These are phyloP conservation scores for Nothobranchius kuhntae DNA, from an alignment of 2,113 vertebrate species.

Conservation along the genomic window DNA sequence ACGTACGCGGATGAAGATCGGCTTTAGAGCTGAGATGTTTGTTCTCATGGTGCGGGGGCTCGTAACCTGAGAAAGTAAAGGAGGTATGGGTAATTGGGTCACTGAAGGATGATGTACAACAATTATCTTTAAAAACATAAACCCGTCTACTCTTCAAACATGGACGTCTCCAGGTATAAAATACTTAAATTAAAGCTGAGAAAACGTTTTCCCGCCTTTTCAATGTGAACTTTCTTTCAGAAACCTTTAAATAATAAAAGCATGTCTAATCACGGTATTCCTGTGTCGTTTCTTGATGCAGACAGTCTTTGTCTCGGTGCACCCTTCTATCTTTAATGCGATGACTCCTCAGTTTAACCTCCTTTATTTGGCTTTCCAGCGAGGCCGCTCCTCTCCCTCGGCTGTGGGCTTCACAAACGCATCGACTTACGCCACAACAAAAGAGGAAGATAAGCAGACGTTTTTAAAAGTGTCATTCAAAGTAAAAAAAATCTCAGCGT, in stretches of 20 bases:
- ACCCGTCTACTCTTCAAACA: too few relatives aligned
- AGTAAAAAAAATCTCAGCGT: conserved; percentile 1
- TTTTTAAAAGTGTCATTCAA: conserved; percentile 28
- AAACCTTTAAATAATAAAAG: neutral
- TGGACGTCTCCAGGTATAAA: too few relatives aligned
- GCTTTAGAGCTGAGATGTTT: too few relatives aligned
- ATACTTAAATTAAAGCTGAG: too few relatives aligned
- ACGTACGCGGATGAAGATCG: too few relatives aligned
- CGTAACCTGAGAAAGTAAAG: too few relatives aligned
- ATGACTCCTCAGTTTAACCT: conserved; percentile 7
- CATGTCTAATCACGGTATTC: neutral
- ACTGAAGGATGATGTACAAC: too few relatives aligned
- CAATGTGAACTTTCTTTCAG: neutral
- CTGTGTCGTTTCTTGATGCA: conserved; percentile 1
- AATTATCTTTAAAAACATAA: too few relatives aligned
- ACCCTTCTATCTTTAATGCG: conserved; percentile 14
- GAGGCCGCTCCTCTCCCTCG: neutral
- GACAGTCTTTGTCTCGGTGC: neutral
- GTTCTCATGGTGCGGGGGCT: too few relatives aligned
- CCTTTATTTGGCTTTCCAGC: conserved; percentile 10
- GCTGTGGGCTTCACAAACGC: neutral
- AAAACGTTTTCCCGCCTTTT: too few relatives aligned
- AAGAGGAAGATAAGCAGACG: conserved; percentile 25
- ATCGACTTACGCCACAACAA: neutral
- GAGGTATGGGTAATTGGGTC: too few relatives aligned